Evolutionary conservation across 2,113 vertebrate species (phyloP), one percentile per base, ranked within the genome.

Genomic region (Athene noctua): DNA sequence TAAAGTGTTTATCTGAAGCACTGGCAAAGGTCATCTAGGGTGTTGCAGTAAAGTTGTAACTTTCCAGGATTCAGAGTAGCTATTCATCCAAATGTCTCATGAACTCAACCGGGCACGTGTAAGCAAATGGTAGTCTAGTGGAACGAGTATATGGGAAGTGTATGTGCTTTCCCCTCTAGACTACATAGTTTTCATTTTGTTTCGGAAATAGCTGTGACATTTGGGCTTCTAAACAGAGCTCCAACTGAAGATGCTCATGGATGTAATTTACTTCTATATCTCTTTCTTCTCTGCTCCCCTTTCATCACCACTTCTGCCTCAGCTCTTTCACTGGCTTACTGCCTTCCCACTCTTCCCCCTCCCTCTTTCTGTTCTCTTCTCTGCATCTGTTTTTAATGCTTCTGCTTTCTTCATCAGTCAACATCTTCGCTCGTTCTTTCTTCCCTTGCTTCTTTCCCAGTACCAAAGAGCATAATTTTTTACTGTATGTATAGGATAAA

Each of bases 161-260:
- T 46, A 21, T 71, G 52, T 59, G 57, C 25, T 27, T 80, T 88
- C 38, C 68, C 32, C 59, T 58, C 72, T 54, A 51, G 38, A 67
- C 42, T 55, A 73, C 32, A 59, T 63, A 54, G 47, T 40, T 95
- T 90, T 96, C 67, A 86, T 96, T 94, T 93, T 44, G 1, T 51
- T 70, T 90, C 74, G 2, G 27, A 96, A 96, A 92, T 92, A 92
- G 59, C 55, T 90, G n/a, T 92, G 85, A 92, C 88, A 90, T 90
- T 86, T 92, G 30, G 59, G n/a, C 47, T 78, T 77, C 46, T 80
- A 71, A 94, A 88, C 20, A 92, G 58, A 86, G n/a, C 20, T 95
- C 38, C 79, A 67, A 22, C 13, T 21, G 36, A 93, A 82, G 55
- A 87, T 80, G 34, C 32, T 92, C n/a, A 32, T 77, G 40, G 77